These are phyloP conservation scores for Huso huso DNA, from an alignment of 2,797 vertebrate species.

Conservation along the genomic window DNA sequence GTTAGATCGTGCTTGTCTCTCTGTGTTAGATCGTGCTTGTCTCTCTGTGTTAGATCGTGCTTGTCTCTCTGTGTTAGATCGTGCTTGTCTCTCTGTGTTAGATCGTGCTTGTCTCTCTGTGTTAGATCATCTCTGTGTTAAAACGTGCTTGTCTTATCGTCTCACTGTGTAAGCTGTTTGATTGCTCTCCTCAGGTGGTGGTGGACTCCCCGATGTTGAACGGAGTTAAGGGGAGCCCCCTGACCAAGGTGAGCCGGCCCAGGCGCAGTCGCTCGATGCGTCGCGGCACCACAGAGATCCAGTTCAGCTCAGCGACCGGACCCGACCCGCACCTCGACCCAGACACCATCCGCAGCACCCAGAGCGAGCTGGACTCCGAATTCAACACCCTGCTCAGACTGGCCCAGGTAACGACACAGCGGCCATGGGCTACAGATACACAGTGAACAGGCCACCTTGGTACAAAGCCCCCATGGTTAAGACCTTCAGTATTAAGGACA, in stretches of 20 bases:
- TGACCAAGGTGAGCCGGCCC: slow-evolving; percentile 35
- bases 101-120: too few species aligned
- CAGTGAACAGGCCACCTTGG: slow-evolving; percentile 23
- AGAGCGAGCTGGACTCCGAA: slow-evolving; percentile 55
- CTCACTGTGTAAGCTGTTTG: neutral
- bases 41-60: too few species aligned
- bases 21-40: too few species aligned
- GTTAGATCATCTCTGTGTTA: too few species aligned
- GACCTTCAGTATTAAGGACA: neutral
- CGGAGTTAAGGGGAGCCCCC: slow-evolving; percentile 23
- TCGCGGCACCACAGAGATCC: slow-evolving; percentile 45
- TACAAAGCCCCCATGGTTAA: slow-evolving; percentile 18
- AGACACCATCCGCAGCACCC: slow-evolving; percentile 61
- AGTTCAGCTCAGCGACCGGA: slow-evolving; percentile 25
- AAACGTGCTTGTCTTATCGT: neutral
- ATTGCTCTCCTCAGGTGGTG: slow-evolving; percentile 30
- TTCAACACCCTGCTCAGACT: slow-evolving; percentile 50
- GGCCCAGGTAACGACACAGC: slow-evolving; percentile 50
- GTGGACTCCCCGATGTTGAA: slow-evolving; percentile 15
- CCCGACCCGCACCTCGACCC: slow-evolving; percentile 65
- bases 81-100: too few species aligned
- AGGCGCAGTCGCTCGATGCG: slow-evolving; percentile 45
- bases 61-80: too few species aligned
- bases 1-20: too few species aligned
- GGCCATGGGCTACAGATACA: neutral